phyloP scores from a whole-genome alignment of 1,140 invertebrate species.

The Ylistrum balloti region DNA sequence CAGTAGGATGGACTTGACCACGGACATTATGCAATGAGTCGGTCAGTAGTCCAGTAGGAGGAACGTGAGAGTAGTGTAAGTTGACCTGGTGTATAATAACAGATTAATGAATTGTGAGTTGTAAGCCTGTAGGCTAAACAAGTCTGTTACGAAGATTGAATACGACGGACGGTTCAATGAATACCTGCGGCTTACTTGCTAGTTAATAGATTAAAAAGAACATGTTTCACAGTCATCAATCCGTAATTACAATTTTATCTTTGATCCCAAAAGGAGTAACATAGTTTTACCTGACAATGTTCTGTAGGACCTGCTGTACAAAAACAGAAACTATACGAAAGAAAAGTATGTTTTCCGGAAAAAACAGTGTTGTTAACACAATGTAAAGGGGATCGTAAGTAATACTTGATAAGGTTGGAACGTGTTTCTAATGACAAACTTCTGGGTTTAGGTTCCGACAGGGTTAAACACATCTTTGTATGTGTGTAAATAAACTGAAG shows the following conservation, averaged over 20 bases:
- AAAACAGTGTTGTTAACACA: background rate
- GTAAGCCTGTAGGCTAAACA: background rate
- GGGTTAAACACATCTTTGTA: background rate
- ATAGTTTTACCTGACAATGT: background rate
- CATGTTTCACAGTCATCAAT: background rate
- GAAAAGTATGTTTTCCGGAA: background rate
- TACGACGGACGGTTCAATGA: background rate
- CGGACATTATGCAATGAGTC: no score
- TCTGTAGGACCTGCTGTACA: background rate
- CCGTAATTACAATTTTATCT: background rate
- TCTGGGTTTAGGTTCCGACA: background rate
- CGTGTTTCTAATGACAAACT: constrained; percentile 21
- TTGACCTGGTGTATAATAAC: background rate
- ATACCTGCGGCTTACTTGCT: background rate
- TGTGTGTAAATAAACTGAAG: background rate
- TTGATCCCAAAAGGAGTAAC: background rate
- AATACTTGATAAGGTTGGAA: background rate
- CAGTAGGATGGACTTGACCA: no score
- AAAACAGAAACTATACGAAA: background rate
- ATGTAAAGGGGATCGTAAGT: background rate
- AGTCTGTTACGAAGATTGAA: background rate
- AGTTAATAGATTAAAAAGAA: background rate
- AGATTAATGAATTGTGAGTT: background rate
- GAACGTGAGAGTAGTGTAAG: background rate
- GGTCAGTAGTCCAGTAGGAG: no score